These are phyloP conservation scores for Cavia porcellus DNA, from an alignment of 2,113 vertebrate species.

Conservation along the genomic window DNA sequence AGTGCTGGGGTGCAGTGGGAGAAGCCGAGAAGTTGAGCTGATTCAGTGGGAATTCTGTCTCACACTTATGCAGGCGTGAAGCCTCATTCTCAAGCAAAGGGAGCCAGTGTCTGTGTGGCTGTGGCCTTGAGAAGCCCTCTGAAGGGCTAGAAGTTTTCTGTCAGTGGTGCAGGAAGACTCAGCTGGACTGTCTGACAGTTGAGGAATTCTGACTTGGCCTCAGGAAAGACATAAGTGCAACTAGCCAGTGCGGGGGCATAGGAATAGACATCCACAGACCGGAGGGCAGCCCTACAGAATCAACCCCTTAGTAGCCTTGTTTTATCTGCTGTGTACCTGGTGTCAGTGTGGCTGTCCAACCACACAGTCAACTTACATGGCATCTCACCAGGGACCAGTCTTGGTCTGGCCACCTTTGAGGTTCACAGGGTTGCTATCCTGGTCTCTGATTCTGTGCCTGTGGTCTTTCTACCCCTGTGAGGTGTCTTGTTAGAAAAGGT, in stretches of 20 bases:
- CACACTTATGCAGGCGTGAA: constrained; percentile 79
- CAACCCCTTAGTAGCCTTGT: not conserved
- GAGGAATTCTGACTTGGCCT: not conserved
- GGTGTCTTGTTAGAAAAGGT: not conserved
- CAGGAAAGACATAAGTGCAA: not conserved
- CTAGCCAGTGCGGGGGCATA: not conserved
- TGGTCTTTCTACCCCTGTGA: not conserved
- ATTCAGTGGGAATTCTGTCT: constrained; percentile 81
- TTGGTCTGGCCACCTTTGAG: not conserved
- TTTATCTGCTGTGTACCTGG: not conserved
- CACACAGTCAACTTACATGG: not conserved
- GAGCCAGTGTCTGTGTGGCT: constrained; percentile 64
- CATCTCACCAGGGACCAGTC: not conserved
- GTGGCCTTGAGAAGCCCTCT: constrained; percentile 80
- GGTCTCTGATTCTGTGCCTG: not conserved
- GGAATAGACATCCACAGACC: not conserved
- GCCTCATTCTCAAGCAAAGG: constrained; percentile 67
- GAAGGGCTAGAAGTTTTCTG: constrained; percentile 59
- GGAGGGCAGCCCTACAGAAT: not conserved
- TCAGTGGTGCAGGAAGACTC: constrained; percentile 5
- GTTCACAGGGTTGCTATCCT: not conserved
- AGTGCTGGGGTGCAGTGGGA: not conserved
- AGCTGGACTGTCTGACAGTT: not conserved
- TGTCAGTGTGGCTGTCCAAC: too few species aligned
- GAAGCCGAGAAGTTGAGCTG: constrained; percentile 70